Evolutionary conservation across 64 coral and sea anemone genomes (phyloP).

Genomic region (Pachyseris speciosa): DNA sequence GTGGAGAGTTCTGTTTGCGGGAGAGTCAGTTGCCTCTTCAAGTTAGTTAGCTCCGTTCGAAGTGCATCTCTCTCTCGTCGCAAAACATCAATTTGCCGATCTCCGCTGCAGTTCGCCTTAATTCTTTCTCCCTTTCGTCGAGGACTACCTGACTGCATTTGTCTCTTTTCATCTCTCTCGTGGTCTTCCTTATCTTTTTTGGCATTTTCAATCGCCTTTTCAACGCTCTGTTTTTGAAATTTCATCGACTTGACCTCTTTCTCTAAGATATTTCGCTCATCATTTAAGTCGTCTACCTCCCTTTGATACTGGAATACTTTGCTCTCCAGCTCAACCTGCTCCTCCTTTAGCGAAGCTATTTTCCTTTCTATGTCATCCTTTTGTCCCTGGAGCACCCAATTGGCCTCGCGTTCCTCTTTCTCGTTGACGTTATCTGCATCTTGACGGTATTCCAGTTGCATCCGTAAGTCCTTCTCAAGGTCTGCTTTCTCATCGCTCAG

Average conservation of each 20-base stretch:
- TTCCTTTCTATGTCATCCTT: conserved; percentile 56
- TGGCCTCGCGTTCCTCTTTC: background rate
- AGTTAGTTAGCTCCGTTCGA: conserved; percentile 36
- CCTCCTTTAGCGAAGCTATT: conserved; percentile 66
- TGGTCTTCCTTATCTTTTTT: conserved; percentile 19
- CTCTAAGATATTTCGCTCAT: conserved; percentile 31
- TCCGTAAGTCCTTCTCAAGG: conserved; percentile 41
- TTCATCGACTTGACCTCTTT: conserved; percentile 43
- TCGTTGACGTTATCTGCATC: background rate
- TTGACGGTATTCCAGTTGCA: conserved; percentile 21
- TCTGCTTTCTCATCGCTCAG: conserved; percentile 56
- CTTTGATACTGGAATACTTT: conserved; percentile 56
- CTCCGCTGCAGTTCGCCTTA: background rate
- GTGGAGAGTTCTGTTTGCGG: conserved; percentile 39
- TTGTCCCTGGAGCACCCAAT: conserved; percentile 18
- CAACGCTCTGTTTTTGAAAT: conserved; percentile 43
- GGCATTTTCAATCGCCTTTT: conserved; percentile 52
- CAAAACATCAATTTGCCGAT: conserved; percentile 46
- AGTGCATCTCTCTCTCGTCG: conserved; percentile 70
- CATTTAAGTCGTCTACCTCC: conserved; percentile 51
- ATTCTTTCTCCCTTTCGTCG: conserved; percentile 17
- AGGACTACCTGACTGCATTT: conserved; percentile 5
- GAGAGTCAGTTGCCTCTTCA: conserved; percentile 37
- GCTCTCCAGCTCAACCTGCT: conserved; percentile 61
- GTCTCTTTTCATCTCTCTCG: conserved; percentile 7